phyloP scores from a whole-genome alignment of 2,113 vertebrate species.

The Sapajus apella region DNA sequence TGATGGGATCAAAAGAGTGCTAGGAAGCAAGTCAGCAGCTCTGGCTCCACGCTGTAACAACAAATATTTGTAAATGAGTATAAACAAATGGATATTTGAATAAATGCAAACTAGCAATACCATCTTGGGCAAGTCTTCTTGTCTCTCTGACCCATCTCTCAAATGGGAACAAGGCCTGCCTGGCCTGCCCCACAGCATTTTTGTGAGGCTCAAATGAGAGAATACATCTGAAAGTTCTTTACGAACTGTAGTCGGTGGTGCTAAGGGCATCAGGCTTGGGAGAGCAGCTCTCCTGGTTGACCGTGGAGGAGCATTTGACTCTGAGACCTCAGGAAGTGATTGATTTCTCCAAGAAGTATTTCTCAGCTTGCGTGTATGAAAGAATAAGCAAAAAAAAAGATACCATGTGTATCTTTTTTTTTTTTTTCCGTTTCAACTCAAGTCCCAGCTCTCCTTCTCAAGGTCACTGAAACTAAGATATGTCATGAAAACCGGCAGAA shows the following conservation, averaged over 20 bases:
- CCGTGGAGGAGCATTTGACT: neutral
- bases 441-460: neutral
- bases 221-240: neutral
- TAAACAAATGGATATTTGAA: neutral
- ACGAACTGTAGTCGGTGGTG: neutral
- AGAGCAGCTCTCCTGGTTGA: neutral
- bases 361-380: neutral
- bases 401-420: no score
- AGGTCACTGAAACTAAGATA: neutral
- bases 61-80: neutral
- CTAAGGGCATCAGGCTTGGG: neutral
- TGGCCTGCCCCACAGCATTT: neutral
- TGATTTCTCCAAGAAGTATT: neutral
- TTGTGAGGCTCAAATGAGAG: neutral
- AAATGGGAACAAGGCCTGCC: neutral
- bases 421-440: no score
- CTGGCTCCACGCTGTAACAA: neutral
- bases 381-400: neutral
- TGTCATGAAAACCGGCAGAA: neutral
- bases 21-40: constrained; percentile 26
- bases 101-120: neutral
- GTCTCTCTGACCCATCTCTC: neutral
- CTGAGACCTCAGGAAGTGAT: neutral
- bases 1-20: neutral
- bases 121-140: neutral